phyloP scores from a whole-genome alignment of 2,888 invertebrate genomes.

The Tinea pellionella region DNA sequence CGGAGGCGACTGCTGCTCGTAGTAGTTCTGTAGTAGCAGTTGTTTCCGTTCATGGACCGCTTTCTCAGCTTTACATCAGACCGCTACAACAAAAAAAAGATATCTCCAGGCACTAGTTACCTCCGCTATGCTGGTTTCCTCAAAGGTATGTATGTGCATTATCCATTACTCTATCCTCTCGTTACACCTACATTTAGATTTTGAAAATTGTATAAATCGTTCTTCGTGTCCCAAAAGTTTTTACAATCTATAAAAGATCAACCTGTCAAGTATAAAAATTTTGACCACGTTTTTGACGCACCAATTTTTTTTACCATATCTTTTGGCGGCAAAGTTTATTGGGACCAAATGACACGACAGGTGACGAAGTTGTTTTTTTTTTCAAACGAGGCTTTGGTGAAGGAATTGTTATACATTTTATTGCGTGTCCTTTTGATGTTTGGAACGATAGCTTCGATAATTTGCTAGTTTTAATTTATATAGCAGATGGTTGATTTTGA shows the following conservation, averaged over 20 bases:
- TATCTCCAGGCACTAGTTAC: no score
- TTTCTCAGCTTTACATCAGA: no score
- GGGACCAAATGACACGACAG: constrained; percentile 69
- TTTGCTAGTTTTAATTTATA: constrained; percentile 43
- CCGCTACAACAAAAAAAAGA: no score
- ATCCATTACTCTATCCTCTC: no score
- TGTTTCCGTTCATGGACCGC: no score
- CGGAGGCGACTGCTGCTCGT: no score
- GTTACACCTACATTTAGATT: no score
- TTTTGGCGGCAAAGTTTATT: constrained; percentile 62
- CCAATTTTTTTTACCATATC: constrained; percentile 39
- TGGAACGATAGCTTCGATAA: constrained; percentile 40
- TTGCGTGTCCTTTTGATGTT: constrained; percentile 51
- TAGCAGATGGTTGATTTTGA: constrained; percentile 43
- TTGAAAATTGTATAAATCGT: no score
- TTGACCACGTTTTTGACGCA: constrained; percentile 27
- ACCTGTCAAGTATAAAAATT: background rate
- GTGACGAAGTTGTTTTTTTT: constrained; percentile 54
- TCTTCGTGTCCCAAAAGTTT: background rate
- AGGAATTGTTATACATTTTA: constrained; percentile 64
- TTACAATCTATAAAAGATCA: background rate
- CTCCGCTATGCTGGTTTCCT: no score
- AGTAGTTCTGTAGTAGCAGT: no score
- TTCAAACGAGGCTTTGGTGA: constrained; percentile 27
- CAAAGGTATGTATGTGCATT: no score